phyloP scores from a whole-genome alignment of 1,140 invertebrate species.

The Meloidogyne floridensis region DNA sequence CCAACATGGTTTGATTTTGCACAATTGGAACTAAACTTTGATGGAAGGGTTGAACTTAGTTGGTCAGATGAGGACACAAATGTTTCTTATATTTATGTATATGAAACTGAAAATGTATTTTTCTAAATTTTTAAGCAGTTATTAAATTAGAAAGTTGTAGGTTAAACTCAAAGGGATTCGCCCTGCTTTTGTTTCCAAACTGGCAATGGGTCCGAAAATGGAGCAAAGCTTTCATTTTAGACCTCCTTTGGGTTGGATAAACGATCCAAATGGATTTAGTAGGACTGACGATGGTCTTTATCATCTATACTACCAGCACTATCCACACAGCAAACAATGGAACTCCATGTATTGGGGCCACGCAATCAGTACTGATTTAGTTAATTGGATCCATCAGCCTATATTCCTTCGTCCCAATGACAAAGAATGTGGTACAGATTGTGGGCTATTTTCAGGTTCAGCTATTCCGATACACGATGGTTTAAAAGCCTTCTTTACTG shows the following conservation, averaged over 20 bases:
- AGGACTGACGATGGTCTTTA: constrained; percentile 11
- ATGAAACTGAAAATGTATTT: constrained; percentile 22
- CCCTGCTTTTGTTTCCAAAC: constrained; percentile 2
- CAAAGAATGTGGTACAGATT: neutral
- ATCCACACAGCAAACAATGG: constrained; percentile 22
- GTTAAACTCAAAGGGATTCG: constrained; percentile 20
- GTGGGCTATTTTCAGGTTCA: constrained; percentile 19
- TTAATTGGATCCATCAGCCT: constrained; percentile 24
- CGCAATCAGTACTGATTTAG: constrained; percentile 14
- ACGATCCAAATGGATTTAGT: constrained; percentile 29
- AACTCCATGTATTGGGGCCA: constrained; percentile 21
- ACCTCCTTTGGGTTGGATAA: constrained; percentile 28
- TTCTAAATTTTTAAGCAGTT: neutral
- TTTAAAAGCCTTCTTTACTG: constrained; percentile 20
- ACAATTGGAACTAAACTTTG: constrained; percentile 3
- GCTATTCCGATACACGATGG: constrained; percentile 1
- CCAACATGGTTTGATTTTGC: constrained; percentile 9
- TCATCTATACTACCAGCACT: constrained; percentile 25
- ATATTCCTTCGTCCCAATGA: constrained; percentile 16
- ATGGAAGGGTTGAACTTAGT: constrained; percentile 12
- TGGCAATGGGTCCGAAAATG: neutral
- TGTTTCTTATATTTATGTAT: constrained; percentile 26
- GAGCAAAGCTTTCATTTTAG: constrained; percentile 20
- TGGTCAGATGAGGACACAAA: constrained; percentile 10
- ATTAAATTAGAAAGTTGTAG: neutral